Evolutionary conservation across 2,797 vertebrate species (phyloP).

Genomic region (Botia almorhae): DNA sequence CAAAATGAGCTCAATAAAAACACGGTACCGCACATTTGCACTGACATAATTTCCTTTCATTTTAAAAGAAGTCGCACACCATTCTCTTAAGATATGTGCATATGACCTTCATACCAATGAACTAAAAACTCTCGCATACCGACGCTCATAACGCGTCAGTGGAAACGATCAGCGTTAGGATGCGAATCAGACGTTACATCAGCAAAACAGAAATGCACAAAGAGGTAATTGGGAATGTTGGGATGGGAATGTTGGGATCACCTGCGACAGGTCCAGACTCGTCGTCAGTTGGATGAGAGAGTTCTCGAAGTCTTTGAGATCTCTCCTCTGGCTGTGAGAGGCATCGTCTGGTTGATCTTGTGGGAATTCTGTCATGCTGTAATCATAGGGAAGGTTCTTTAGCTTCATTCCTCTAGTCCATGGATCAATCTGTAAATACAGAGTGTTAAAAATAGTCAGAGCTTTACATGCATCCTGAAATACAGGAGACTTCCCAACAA

Average conservation of each 20-base stretch:
- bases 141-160: too few species aligned
- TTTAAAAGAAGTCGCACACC: too few species aligned
- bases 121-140: too few species aligned
- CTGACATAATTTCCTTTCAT: too few species aligned
- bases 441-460: neutral
- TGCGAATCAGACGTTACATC: too few species aligned
- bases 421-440: slow-evolving; percentile 41
- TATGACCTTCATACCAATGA: too few species aligned
- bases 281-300: slow-evolving; percentile 72
- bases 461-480: neutral
- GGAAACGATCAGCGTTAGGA: too few species aligned
- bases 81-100: too few species aligned
- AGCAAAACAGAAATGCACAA: neutral
- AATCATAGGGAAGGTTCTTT: slow-evolving; percentile 42
- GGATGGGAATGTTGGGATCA: neutral
- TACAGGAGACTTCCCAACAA: neutral
- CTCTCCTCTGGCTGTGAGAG: slow-evolving; percentile 63
- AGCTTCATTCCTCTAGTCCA: slow-evolving; percentile 53
- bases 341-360: slow-evolving; percentile 37
- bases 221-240: neutral
- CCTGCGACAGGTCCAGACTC: slow-evolving; percentile 48
- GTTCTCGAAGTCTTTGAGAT: slow-evolving; percentile 75
- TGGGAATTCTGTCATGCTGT: slow-evolving; percentile 16
- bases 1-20: too few species aligned
- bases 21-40: too few species aligned